phyloP scores from a whole-genome alignment of 37 sponge, comb jelly and placozoan species.

The Cliona cf. orientalis region DNA sequence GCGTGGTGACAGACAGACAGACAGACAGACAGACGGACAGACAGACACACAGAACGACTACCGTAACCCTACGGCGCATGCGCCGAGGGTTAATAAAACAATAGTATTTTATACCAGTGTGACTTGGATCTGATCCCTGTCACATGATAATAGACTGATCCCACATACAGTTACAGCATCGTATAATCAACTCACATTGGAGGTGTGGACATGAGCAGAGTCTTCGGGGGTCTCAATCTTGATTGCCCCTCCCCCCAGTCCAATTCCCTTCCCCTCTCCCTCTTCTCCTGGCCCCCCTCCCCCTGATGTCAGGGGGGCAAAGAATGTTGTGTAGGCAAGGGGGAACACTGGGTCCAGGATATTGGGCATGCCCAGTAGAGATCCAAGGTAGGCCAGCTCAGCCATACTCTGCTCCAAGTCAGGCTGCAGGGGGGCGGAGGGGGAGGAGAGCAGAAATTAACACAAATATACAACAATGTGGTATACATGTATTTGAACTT shows the following conservation, averaged over 20 bases:
- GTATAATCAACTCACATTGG: slow-evolving; percentile 28
- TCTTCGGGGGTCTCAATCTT: neutral
- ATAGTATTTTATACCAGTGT: too few relatives aligned
- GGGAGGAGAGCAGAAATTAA: too few relatives aligned
- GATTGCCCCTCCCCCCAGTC: neutral
- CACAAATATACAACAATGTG: too few relatives aligned
- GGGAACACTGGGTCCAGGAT: slow-evolving; percentile 65
- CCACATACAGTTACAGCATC: neutral
- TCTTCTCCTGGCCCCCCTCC: neutral
- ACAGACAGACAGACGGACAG: too few relatives aligned
- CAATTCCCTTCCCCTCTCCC: neutral
- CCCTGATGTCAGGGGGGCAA: neutral
- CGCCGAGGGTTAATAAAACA: too few relatives aligned
- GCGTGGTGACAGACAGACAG: too few relatives aligned
- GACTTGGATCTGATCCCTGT: too few relatives aligned
- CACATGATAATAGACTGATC: too few relatives aligned
- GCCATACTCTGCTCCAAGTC: slow-evolving; percentile 46
- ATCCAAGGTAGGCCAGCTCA: slow-evolving; percentile 54
- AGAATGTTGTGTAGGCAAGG: slow-evolving; percentile 55
- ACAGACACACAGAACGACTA: too few relatives aligned
- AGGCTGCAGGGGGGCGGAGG: too few relatives aligned
- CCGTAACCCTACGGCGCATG: too few relatives aligned
- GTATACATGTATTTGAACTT: too few relatives aligned
- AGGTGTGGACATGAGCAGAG: neutral
- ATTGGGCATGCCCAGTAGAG: slow-evolving; percentile 55